Percentiles rank a stretch among this genome's conserved stretches.
phyloP scores from a whole-genome alignment of 2,797 vertebrate genomes.

The Pelodytes ibericus region DNA sequence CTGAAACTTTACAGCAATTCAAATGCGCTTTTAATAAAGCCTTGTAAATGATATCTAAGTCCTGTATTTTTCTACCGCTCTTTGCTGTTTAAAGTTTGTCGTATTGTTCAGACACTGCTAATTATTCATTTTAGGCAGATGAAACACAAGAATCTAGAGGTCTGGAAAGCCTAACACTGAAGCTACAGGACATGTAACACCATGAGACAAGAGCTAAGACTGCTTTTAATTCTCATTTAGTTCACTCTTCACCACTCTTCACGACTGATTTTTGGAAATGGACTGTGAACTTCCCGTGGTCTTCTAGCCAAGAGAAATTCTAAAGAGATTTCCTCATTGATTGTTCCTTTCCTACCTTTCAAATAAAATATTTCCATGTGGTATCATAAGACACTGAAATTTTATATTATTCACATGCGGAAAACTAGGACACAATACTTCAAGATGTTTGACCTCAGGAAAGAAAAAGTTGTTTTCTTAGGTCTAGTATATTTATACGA shows the following conservation, averaged over 20 bases:
- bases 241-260: constrained; percentile 54
- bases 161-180: constrained; percentile 48
- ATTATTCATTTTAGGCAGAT: constrained; percentile 63
- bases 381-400: constrained; percentile 33
- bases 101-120: constrained; percentile 64
- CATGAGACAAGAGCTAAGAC: constrained; percentile 51
- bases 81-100: constrained; percentile 60
- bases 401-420: constrained; percentile 34
- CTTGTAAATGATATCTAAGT: constrained; percentile 43
- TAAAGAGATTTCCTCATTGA: constrained; percentile 53
- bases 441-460: constrained; percentile 29
- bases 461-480: constrained; percentile 24
- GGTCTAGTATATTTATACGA: not conserved
- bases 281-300: constrained; percentile 57
- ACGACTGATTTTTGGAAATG: constrained; percentile 60
- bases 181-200: constrained; percentile 41
- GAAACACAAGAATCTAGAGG: constrained; percentile 60
- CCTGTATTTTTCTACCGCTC: constrained; percentile 31
- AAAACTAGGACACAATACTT: constrained; percentile 27
- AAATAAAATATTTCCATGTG: constrained; percentile 34
- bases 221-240: constrained; percentile 61
- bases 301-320: constrained; percentile 61
- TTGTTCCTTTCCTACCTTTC: constrained; percentile 54
- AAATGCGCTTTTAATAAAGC: constrained; percentile 45
- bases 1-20: constrained; percentile 36